A percentile compares a stretch with the other conserved stretches of the same genome.
These are phyloP conservation scores for Crypturellus undulatus DNA, from an alignment of 2,113 vertebrate species.

Conservation along the genomic window DNA sequence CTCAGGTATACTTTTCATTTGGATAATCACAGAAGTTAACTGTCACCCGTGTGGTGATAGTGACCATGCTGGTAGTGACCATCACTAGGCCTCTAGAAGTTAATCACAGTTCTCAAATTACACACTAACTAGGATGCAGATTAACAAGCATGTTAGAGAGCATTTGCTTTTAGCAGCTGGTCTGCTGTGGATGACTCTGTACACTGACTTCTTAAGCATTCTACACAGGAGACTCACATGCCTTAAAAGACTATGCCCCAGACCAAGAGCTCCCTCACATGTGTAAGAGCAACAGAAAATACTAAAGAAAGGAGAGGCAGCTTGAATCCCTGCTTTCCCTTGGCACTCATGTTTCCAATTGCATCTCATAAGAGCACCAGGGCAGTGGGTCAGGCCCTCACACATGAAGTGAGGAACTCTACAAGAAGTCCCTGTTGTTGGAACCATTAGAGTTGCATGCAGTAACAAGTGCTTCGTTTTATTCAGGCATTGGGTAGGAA, in stretches of 20 bases:
- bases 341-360: background rate
- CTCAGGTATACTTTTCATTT: background rate
- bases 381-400: background rate
- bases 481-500: background rate
- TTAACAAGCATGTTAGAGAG: background rate
- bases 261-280: background rate
- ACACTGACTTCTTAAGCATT: background rate
- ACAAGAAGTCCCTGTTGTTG: background rate
- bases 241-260: background rate
- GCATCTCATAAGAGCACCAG: background rate
- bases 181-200: background rate
- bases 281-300: background rate
- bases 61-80: background rate
- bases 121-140: background rate
- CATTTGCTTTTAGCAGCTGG: background rate
- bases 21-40: background rate
- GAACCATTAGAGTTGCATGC: background rate
- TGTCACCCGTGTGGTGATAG: background rate
- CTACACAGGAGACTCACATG: background rate
- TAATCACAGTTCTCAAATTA: background rate
- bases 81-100: background rate
- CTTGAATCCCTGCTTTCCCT: background rate
- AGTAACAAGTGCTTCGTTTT: background rate
- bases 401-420: background rate
- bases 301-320: fast-evolving